Evolutionary conservation across 1,140 invertebrate species (phyloP), one percentile per base, ranked within the genome.

Genomic region (Anastrepha obliqua): DNA sequence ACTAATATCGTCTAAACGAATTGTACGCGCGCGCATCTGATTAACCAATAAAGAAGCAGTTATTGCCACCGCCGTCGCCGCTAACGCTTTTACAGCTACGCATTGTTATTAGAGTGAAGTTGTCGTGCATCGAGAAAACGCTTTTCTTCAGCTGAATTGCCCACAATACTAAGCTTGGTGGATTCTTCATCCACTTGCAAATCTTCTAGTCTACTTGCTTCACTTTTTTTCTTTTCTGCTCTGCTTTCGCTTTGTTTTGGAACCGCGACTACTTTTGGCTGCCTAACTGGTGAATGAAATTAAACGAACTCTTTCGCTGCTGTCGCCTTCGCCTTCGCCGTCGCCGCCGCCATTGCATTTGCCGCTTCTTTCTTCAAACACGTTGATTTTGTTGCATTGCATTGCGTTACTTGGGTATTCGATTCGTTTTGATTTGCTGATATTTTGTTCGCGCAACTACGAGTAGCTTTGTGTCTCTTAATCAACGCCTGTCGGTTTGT

Each of bases 11-110:
- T 42, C 44, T 2, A 81, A 81, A 81, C 15, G 3, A 55, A 81
- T 59, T 60, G n/a, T 60, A 55, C 70, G 65, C 87, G 55, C 70
- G 70, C 87, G 55, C 67, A 87, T 87, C 20, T n/a, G 44, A 74
- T 74, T 47, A 55, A 17, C 55, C 3, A 11, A 67, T 20, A 81
- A 29, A 81, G 17, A 47, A 55, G 6, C 67, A 74, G 70, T 47
- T 74, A 13, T 74, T 74, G 15, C 44, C 47, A 81, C 17, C 44
- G 15, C n/a, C 74, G 44, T 42, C 47, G 20, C 74, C 74, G 11
- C 47, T 47, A n/a, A 17, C 70, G 70, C 70, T 78, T 78, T 51
- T n/a, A 39, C 70, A 51, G 47, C n/a, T 55, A 81, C 42, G 2
- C 44, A 55, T 55, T 55, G 17, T 81, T 55, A 2, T 51, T 81